Conservation (phyloP, 1,140 invertebrate species). For the Apis laboriosa region DNA sequence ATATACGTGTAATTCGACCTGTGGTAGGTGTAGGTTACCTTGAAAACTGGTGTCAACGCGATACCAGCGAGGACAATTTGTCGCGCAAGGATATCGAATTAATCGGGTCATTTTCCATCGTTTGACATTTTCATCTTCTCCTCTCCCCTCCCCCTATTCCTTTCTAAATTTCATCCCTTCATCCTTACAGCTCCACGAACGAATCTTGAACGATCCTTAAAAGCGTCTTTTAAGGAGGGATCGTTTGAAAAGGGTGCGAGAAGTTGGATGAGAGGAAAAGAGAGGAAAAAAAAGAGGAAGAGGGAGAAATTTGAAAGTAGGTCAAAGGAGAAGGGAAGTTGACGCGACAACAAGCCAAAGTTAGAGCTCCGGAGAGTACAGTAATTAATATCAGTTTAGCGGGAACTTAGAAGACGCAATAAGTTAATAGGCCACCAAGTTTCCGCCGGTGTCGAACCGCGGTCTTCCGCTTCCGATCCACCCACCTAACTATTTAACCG, state of each 20-base stretch:
- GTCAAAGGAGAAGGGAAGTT: background rate
- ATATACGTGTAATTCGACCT: background rate
- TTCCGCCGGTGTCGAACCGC: conserved; percentile 45
- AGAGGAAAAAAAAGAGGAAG: background rate
- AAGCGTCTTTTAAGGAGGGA: background rate
- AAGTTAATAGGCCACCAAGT: conserved; percentile 66
- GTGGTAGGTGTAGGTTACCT: background rate
- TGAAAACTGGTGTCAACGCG: background rate
- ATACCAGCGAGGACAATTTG: background rate
- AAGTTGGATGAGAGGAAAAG: background rate
- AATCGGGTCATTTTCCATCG: background rate
- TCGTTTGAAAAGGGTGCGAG: background rate
- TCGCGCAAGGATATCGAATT: background rate
- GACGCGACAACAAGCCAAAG: conserved; percentile 23
- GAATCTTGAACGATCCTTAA: background rate
- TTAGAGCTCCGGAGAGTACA: conserved; percentile 37
- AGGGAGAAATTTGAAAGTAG: conserved; percentile 23
- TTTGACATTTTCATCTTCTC: no score
- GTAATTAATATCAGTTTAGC: conserved; percentile 69
- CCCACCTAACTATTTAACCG: conserved; percentile 5
- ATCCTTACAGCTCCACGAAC: background rate
- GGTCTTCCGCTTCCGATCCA: conserved; percentile 37
- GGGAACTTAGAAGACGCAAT: conserved; percentile 62
- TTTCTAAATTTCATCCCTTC: background rate
- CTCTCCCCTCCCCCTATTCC: no score